Conservation (phyloP, 2,797 vertebrate genomes). For the Sebastes elongatus region DNA sequence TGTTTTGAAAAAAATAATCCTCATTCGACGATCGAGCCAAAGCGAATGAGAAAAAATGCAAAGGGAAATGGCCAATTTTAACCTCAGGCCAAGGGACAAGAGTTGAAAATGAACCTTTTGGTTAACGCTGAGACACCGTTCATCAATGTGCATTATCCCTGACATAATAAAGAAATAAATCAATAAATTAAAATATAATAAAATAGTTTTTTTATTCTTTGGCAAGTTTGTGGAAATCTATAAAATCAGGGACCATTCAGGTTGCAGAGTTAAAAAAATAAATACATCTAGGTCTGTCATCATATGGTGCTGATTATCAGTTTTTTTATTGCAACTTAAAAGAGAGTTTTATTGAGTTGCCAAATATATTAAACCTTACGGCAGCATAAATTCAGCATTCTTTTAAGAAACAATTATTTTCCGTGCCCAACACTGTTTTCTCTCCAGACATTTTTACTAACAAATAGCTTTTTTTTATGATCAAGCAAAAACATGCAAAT, state of each 20-base stretch:
- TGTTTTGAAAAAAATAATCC: no score
- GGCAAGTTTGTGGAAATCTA: neutral
- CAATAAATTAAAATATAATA: no score
- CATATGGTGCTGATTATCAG: neutral
- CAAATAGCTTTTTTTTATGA: slow-evolving; percentile 34
- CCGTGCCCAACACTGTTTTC: neutral
- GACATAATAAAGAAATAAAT: no score
- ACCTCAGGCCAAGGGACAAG: no score
- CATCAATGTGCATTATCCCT: no score
- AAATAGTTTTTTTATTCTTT: no score
- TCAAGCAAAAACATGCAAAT: slow-evolving; percentile 16
- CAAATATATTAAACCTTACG: neutral
- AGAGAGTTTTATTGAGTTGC: neutral
- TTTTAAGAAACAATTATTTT: slow-evolving; percentile 15
- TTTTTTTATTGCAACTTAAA: neutral
- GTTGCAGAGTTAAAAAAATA: no score
- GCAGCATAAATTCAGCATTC: neutral
- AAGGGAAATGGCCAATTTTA: no score
- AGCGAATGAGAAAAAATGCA: no score
- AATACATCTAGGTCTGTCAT: no score
- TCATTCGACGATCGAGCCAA: accelerated
- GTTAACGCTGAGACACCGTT: no score
- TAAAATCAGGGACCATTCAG: neutral
- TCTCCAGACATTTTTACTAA: slow-evolving; percentile 12
- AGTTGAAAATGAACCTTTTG: no score